Evolutionary conservation across 2,888 invertebrate genomes (phyloP).

Genomic region (Drosophila subsilvestris): DNA sequence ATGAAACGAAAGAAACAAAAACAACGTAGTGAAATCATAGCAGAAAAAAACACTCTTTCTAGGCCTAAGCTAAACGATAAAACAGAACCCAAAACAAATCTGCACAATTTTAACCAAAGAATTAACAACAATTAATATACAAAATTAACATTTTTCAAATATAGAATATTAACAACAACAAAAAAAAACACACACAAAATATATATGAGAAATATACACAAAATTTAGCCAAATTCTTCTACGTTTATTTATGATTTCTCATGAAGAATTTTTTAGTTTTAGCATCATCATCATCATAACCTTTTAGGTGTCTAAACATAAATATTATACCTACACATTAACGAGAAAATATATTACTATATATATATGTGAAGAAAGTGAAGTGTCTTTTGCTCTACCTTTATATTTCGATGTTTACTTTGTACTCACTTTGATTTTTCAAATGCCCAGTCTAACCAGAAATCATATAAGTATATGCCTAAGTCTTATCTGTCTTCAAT

Average conservation of each 20-base stretch:
- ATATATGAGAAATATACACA: conserved; percentile 59
- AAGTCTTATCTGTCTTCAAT: conserved; percentile 70
- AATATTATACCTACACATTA: conserved; percentile 17
- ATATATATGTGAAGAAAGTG: not conserved
- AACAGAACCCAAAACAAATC: conserved; percentile 37
- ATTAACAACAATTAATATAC: conserved; percentile 4
- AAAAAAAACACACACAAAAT: conserved; percentile 28
- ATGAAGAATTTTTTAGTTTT: not conserved
- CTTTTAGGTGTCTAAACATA: conserved; percentile 22
- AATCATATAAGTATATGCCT: conserved; percentile 36
- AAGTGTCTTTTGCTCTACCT: conserved; percentile 41
- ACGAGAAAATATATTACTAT: not conserved
- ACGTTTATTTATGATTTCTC: conserved; percentile 20
- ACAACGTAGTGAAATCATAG: conserved; percentile 45
- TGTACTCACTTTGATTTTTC: conserved; percentile 62
- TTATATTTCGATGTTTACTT: conserved; percentile 36
- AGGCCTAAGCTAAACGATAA: conserved; percentile 56
- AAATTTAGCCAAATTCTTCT: conserved; percentile 51
- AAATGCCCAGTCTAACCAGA: conserved; percentile 61
- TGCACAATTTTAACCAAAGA: conserved; percentile 71
- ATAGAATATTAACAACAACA: conserved; percentile 43
- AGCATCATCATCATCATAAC: conserved; percentile 8
- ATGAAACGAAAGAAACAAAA: conserved; percentile 11
- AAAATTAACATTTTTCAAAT: conserved; percentile 66
- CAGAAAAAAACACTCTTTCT: conserved; percentile 29